Conservation (phyloP, 2,113 vertebrate species). For the Oncorhynchus masou region DNA sequence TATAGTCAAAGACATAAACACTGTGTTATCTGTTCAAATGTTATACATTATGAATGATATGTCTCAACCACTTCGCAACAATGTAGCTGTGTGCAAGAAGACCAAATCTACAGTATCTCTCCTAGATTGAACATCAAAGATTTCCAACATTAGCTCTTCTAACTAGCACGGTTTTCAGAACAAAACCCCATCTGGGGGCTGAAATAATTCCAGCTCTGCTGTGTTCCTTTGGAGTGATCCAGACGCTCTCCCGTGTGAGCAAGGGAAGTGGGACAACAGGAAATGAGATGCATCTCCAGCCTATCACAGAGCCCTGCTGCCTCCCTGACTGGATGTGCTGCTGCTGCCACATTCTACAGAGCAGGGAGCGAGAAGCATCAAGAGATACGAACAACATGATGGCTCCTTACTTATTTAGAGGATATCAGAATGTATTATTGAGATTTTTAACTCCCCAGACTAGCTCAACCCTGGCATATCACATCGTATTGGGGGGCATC, state of each 20-base stretch:
- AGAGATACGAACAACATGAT: constrained; percentile 24
- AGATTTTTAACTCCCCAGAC: constrained; percentile 19
- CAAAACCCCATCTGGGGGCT: neutral
- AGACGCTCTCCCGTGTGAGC: constrained; percentile 24
- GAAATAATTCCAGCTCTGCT: neutral
- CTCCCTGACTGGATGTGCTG: neutral
- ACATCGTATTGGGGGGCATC: neutral
- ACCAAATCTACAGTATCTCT: no score
- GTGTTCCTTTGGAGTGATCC: constrained; percentile 8
- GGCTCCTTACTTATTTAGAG: constrained; percentile 24
- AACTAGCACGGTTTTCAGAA: neutral
- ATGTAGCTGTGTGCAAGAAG: no score
- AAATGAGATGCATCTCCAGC: constrained; percentile 38
- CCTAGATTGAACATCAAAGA: neutral
- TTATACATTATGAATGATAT: no score
- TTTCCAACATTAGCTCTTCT: neutral
- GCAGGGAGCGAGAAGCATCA: neutral
- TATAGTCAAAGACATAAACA: no score
- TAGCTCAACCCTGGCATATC: neutral
- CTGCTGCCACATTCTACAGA: neutral
- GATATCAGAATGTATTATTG: constrained; percentile 30
- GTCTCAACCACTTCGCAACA: no score
- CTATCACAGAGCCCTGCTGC: constrained; percentile 3
- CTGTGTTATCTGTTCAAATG: no score
- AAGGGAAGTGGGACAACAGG: constrained; percentile 42